A percentile compares a stretch with the other conserved stretches of the same genome.
Conservation (phyloP, 2,113 vertebrate species). For the Siphamia tubifer region DNA sequence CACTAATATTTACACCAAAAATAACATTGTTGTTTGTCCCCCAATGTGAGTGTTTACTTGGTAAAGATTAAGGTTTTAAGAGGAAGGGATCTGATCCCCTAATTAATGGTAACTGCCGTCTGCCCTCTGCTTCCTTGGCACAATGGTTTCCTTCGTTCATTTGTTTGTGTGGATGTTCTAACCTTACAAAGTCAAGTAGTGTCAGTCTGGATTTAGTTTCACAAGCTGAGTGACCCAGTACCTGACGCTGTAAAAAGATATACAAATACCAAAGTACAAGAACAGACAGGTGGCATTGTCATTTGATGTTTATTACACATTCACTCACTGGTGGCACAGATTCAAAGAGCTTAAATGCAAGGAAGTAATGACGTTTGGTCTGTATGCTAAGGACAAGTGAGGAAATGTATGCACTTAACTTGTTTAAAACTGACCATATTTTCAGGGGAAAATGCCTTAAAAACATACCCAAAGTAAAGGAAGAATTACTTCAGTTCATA, state of each 20-base stretch:
- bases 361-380: neutral
- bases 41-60: neutral
- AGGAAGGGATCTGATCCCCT: neutral
- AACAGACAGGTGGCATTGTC: neutral
- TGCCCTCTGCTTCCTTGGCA: neutral
- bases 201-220: neutral
- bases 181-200: neutral
- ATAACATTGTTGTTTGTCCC: neutral
- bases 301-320: neutral
- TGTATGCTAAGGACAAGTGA: neutral
- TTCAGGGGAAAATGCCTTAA: no score
- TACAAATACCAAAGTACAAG: neutral
- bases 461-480: no score
- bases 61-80: neutral
- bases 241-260: neutral
- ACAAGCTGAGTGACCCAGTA: neutral
- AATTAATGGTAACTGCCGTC: neutral
- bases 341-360: neutral
- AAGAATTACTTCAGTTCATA: no score
- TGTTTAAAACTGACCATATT: no score
- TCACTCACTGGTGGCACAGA: neutral
- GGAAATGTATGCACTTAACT: neutral
- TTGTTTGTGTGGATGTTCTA: neutral
- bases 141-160: neutral
- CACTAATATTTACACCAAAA: neutral